Evolutionary conservation across 1,140 invertebrate genomes (phyloP).

Genomic region (Ooceraea biroi): DNA sequence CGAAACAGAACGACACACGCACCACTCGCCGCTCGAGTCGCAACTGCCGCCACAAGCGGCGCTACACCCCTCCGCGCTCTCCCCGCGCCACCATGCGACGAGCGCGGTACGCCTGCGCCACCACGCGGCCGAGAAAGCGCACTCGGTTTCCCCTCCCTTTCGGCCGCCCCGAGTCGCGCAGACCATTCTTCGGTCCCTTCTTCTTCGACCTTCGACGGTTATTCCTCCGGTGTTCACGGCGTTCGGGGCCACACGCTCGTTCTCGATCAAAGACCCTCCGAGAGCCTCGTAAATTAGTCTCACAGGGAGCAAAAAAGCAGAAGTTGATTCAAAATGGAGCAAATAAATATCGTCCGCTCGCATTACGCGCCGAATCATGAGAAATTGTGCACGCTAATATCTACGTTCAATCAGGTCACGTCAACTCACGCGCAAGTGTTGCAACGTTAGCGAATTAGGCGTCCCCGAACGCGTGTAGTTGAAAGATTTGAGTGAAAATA

Average conservation of each 20-base stretch:
- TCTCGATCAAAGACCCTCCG: constrained; percentile 49
- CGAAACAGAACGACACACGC: constrained; percentile 72
- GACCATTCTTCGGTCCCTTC: constrained; percentile 57
- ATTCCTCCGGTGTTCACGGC: constrained; percentile 42
- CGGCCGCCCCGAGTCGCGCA: not conserved
- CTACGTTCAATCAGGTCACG: not conserved
- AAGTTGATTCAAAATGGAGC: not conserved
- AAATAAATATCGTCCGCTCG: not conserved
- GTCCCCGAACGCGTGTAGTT: no score
- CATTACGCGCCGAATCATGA: not conserved
- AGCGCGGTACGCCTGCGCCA: constrained; percentile 12
- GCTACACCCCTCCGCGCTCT: constrained; percentile 28
- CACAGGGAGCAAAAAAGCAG: not conserved
- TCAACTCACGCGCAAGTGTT: not conserved
- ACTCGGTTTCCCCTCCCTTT: no score
- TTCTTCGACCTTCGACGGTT: constrained; percentile 65
- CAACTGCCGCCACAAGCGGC: constrained; percentile 75
- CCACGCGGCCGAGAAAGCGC: not conserved
- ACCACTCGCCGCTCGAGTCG: constrained; percentile 77
- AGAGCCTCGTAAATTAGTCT: constrained; percentile 8
- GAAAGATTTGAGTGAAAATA: no score
- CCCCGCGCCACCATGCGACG: not conserved
- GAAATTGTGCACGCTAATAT: not conserved
- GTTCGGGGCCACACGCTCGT: constrained; percentile 3
- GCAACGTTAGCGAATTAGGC: no score